phyloP scores from a whole-genome alignment of 92 coral and sea anemone species.

The Ricordea florida region DNA sequence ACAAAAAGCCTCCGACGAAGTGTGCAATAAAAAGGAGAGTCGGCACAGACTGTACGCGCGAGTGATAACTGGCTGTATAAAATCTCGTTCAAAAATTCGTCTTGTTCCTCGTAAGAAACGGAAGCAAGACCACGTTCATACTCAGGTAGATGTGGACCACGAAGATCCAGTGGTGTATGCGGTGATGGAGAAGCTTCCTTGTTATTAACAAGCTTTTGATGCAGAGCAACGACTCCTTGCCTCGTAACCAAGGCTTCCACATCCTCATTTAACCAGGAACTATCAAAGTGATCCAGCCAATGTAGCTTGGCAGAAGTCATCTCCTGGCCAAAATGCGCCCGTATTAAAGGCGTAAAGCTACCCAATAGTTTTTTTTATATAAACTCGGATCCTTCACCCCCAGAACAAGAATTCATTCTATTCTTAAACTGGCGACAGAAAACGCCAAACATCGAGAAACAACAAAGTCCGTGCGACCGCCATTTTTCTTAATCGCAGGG shows the following conservation, averaged over 20 bases:
- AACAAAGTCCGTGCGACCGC: too few species aligned
- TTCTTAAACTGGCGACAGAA: too few species aligned
- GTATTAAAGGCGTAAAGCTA: too few species aligned
- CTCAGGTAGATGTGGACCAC: constrained; percentile 80
- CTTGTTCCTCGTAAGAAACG: constrained; percentile 63
- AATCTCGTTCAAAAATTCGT: constrained; percentile 77
- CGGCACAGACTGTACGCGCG: constrained; percentile 76
- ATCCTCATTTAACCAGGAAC: constrained; percentile 82
- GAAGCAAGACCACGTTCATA: constrained; percentile 74
- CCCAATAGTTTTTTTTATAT: too few species aligned
- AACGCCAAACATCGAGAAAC: too few species aligned
- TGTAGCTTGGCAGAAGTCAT: constrained; percentile 73
- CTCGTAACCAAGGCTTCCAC: constrained; percentile 69
- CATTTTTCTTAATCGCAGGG: too few species aligned
- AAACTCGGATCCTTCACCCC: too few species aligned
- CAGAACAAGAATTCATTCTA: too few species aligned
- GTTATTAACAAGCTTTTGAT: constrained; percentile 79
- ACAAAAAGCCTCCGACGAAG: constrained; percentile 82
- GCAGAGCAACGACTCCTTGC: constrained; percentile 76
- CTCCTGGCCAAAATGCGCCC: neutral
- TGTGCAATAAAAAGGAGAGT: constrained; percentile 81
- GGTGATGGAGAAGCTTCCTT: constrained; percentile 70
- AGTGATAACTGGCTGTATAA: constrained; percentile 78
- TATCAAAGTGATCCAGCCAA: constrained; percentile 87
- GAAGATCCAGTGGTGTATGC: constrained; percentile 69